Percentiles rank a stretch among this genome's conserved stretches.
Evolutionary conservation across 2,888 invertebrate genomes (phyloP).

Genomic region (Rhingia campestris): DNA sequence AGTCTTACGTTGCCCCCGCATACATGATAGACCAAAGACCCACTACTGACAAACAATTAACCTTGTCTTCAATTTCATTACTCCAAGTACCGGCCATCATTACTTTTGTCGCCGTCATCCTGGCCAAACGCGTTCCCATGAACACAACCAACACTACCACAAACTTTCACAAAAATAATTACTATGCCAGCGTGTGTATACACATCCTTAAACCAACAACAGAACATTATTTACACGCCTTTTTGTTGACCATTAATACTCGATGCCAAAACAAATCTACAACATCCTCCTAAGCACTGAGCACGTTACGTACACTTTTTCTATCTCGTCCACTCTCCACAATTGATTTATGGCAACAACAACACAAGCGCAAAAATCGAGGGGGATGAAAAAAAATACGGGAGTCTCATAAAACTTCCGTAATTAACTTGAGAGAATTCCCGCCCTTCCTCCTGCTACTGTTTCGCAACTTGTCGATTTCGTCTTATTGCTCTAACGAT

Average conservation of each 20-base stretch:
- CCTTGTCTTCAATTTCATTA: neutral
- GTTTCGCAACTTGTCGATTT: slow-evolving; percentile 32
- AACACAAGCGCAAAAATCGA: slow-evolving; percentile 7
- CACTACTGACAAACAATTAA: too few species aligned
- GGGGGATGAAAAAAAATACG: neutral
- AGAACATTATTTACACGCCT: slow-evolving; percentile 45
- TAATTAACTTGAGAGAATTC: slow-evolving; percentile 62
- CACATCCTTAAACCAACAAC: slow-evolving; percentile 23
- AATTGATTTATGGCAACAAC: slow-evolving; percentile 43
- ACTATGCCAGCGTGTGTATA: neutral
- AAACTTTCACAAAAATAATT: slow-evolving; percentile 29
- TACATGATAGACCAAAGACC: neutral
- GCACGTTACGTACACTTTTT: slow-evolving; percentile 15
- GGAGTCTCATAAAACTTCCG: slow-evolving; percentile 35
- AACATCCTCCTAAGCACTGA: slow-evolving; percentile 33
- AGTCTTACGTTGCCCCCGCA: too few species aligned
- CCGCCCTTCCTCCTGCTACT: slow-evolving; percentile 22
- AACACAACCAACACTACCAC: neutral
- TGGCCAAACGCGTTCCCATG: neutral
- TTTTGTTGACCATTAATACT: slow-evolving; percentile 49
- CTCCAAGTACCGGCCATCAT: neutral
- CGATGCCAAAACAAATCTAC: slow-evolving; percentile 47
- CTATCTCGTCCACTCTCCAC: slow-evolving; percentile 34
- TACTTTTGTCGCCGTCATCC: neutral
- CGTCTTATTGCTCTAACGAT: slow-evolving; percentile 1